A percentile compares a stretch with the other conserved stretches of the same genome.
Evolutionary conservation across 2,888 invertebrate species (phyloP).

Genomic region (Ichneumoninae sp.): DNA sequence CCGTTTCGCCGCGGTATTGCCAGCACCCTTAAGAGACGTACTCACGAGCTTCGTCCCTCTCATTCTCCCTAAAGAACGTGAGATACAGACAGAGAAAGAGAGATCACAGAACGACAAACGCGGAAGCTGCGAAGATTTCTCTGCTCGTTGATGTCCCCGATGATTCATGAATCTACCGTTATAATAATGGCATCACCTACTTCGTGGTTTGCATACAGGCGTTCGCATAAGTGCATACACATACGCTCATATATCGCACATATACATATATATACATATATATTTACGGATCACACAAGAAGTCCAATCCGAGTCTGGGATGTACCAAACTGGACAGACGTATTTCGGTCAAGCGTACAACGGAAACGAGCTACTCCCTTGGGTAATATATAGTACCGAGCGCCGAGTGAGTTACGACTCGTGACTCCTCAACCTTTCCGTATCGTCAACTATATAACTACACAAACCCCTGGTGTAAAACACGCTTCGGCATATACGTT

Average conservation of each 20-base stretch:
- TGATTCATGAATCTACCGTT: constrained; percentile 62
- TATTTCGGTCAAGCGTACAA: constrained; percentile 68
- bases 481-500: constrained; percentile 27
- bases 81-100: not conserved
- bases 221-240: not conserved
- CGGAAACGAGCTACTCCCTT: constrained; percentile 64
- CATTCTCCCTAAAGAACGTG: constrained; percentile 1
- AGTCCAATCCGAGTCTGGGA: constrained; percentile 47
- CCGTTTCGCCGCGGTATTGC: constrained; percentile 14
- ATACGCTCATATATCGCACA: not conserved
- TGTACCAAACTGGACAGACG: constrained; percentile 58
- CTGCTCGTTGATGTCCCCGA: constrained; percentile 59
- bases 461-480: not conserved
- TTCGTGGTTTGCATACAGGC: constrained; percentile 22
- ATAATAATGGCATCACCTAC: constrained; percentile 62
- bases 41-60: not conserved
- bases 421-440: constrained; percentile 24
- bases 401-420: constrained; percentile 62
- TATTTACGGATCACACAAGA: constrained; percentile 24
- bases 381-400: constrained; percentile 58
- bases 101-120: constrained; percentile 40
- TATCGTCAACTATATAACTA: constrained; percentile 4
- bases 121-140: constrained; percentile 58
- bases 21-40: constrained; percentile 6
- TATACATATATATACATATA: not conserved